Conservation (phyloP, 2,113 vertebrate species). For the Macrotis lagotis region DNA sequence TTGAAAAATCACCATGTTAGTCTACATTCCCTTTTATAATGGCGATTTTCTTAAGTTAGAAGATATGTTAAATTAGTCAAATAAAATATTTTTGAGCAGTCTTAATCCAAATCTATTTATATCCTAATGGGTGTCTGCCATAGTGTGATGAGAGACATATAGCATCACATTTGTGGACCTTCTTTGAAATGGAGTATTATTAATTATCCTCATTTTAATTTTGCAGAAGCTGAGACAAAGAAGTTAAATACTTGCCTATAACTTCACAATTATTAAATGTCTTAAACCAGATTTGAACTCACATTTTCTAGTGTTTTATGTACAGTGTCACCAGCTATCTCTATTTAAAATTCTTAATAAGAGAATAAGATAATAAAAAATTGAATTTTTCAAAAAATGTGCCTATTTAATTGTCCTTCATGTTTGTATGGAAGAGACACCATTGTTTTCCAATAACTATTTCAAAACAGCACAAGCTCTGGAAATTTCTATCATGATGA, state of each 20-base stretch:
- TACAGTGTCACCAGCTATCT: neutral
- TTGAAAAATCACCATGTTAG: neutral
- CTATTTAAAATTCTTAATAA: neutral
- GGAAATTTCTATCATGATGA: too few species aligned
- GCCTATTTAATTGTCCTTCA: neutral
- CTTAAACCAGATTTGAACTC: neutral
- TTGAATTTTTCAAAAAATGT: neutral
- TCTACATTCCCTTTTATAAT: neutral
- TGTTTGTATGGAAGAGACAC: neutral
- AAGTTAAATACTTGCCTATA: neutral
- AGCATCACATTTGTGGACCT: neutral
- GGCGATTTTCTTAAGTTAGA: neutral
- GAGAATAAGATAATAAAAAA: neutral
- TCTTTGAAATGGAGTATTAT: neutral
- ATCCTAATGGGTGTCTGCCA: neutral
- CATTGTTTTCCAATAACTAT: neutral
- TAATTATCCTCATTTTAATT: too few species aligned
- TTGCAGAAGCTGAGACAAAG: neutral
- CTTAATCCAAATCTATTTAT: neutral
- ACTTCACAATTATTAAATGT: neutral
- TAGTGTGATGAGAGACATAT: neutral
- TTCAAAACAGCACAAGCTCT: too few species aligned
- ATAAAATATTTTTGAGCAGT: neutral
- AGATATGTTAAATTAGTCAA: neutral
- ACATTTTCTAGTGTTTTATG: neutral